phyloP scores from a whole-genome alignment of 1,140 invertebrate genomes.

The Drosophila erecta region DNA sequence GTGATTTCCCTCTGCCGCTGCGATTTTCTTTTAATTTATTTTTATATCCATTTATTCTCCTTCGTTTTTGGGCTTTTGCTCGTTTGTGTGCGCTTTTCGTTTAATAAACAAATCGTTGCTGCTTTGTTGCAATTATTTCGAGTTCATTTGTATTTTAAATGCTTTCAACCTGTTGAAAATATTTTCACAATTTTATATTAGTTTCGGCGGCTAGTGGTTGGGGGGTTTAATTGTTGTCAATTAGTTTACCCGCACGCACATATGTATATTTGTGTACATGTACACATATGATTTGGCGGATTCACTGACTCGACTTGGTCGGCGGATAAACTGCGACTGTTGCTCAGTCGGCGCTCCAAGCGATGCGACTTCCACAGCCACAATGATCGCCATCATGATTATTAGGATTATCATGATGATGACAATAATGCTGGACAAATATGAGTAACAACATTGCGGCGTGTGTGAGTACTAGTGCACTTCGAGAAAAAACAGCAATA shows the following conservation, averaged over 20 bases:
- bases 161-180: slow-evolving; percentile 67
- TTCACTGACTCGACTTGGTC: slow-evolving; percentile 40
- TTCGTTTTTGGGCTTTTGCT: neutral
- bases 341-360: slow-evolving; percentile 43
- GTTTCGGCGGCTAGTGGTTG: slow-evolving; percentile 12
- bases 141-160: slow-evolving; percentile 43
- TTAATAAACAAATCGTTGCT: slow-evolving; percentile 76
- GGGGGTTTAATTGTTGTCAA: slow-evolving; percentile 26
- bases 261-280: neutral
- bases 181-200: slow-evolving; percentile 50
- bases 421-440: slow-evolving; percentile 63
- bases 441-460: slow-evolving; percentile 46
- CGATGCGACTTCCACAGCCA: slow-evolving; percentile 21
- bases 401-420: slow-evolving; percentile 22
- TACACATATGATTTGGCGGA: neutral
- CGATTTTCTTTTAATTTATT: slow-evolving; percentile 11
- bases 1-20: neutral
- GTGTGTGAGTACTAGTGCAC: slow-evolving; percentile 39
- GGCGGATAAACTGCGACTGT: slow-evolving; percentile 71
- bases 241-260: slow-evolving; percentile 32
- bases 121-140: slow-evolving; percentile 31
- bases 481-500: slow-evolving; percentile 6
- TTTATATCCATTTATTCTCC: slow-evolving; percentile 6
- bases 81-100: slow-evolving; percentile 36
- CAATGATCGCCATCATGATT: slow-evolving; percentile 13